A percentile compares a stretch with the other conserved stretches of the same genome.
Conservation (phyloP, 2,797 vertebrate genomes). For the Silurus aristotelis region DNA sequence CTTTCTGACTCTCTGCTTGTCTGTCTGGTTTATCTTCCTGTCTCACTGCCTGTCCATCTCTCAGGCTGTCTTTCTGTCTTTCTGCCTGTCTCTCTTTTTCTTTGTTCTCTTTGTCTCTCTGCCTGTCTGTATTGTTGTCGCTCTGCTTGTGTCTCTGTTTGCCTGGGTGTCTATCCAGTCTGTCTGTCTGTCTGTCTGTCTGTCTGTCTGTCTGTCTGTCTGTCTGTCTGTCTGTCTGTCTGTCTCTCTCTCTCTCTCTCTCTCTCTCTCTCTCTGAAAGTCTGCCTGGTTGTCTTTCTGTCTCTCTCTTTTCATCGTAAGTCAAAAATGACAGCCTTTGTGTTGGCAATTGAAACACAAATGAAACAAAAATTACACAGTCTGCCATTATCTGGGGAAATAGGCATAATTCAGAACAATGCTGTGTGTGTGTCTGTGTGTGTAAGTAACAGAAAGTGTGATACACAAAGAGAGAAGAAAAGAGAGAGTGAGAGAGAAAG, state of each 20-base stretch:
- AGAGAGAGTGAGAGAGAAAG: constrained; percentile 29
- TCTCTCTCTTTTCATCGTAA: background rate
- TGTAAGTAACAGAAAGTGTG: constrained; percentile 53
- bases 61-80: no score
- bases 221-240: background rate
- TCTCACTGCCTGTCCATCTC: no score
- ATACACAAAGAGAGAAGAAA: constrained; percentile 33
- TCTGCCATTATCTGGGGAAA: constrained; percentile 13
- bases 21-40: no score
- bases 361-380: constrained; percentile 36
- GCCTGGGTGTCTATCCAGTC: background rate
- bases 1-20: background rate
- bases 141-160: no score
- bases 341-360: background rate
- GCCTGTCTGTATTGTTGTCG: background rate
- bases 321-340: constrained; percentile 21
- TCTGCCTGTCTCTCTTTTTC: no score
- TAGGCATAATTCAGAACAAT: constrained; percentile 30
- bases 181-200: background rate
- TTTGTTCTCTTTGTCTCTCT: no score
- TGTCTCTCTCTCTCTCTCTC: background rate
- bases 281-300: background rate
- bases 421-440: constrained; percentile 1
- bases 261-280: background rate
- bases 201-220: background rate